Base-by-base conservation (phyloP, 2,888 invertebrate genomes). In the Mimumesa dahlbomi region DNA sequence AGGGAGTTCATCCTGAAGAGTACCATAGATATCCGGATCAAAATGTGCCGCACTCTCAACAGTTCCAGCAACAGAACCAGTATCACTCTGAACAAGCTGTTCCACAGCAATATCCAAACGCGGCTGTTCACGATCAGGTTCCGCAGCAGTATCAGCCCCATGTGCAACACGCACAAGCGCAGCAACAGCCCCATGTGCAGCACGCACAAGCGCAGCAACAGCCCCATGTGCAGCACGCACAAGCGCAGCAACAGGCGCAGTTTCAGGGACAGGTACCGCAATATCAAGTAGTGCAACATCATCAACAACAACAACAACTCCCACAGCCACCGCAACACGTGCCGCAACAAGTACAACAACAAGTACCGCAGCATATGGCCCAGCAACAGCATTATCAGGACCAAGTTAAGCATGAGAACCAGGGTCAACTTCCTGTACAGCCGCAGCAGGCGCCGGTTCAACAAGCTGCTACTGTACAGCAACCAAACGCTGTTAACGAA, bases 141-240 rank as follows among this genome's bases (percentile, higher is more conserved):
- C 78, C 69, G 18, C 81, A 82, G 6, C 78, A 79, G 19, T 64
- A 81, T 19, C 81, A 86, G 52, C 81, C 77, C 34, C 83, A 77
- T n/a, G n/a, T n/a, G n/a, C n/a, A n/a, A n/a, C n/a, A n/a, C n/a
- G n/a, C n/a, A 2, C 81, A 87, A 25, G 85, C 82, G 11, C 53
- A 67, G 9, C 52, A 61, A 9, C 79, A 77, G 21, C 79, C 77
- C 19, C 73, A 73, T 11, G 68, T 79, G 38, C 71, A 72, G 13
- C n/a, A n/a, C n/a, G 78, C 68, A 40, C 83, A 61, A 9, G 18
- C 19, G 9, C 52, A 59, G 7, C 46, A n/a, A n/a, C n/a, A n/a
- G n/a, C 34, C 63, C 16, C 80, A 75, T 53, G 73, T 64, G 13
- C 83, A 77, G 40, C 79, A 79, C n/a, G n/a, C n/a, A 2, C 81